phyloP scores from a whole-genome alignment of 1,140 invertebrate genomes.

The Alviniconcha marisindica region DNA sequence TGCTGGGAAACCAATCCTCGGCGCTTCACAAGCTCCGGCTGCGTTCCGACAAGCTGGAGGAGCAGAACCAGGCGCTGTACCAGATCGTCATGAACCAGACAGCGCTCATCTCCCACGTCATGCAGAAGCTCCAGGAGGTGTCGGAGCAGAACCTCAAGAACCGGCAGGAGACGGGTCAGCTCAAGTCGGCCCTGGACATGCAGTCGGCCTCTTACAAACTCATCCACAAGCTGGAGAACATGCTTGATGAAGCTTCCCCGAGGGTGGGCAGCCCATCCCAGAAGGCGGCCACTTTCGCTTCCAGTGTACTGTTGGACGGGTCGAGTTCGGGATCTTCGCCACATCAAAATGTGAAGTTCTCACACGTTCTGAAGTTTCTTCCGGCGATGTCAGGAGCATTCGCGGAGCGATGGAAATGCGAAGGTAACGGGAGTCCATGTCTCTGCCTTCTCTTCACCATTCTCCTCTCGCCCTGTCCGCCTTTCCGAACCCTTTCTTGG shows the following conservation, averaged over 20 bases:
- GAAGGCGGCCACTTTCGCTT: not conserved
- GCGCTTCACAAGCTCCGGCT: constrained; percentile 55
- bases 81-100: constrained; percentile 69
- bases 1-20: constrained; percentile 59
- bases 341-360: not conserved
- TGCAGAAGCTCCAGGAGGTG: constrained; percentile 62
- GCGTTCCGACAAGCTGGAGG: constrained; percentile 59
- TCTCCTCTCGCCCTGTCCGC: constrained; percentile 41
- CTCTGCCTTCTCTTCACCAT: constrained; percentile 34
- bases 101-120: constrained; percentile 58
- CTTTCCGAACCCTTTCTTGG: constrained; percentile 40
- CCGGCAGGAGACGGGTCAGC: constrained; percentile 48
- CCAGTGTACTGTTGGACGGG: too few species aligned
- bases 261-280: not conserved
- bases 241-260: constrained; percentile 40
- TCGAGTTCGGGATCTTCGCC: not conserved
- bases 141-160: constrained; percentile 59
- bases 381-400: not conserved
- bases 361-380: not conserved
- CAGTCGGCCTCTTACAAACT: constrained; percentile 36
- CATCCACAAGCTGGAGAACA: constrained; percentile 46
- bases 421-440: constrained; percentile 6
- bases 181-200: constrained; percentile 45
- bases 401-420: constrained; percentile 21
- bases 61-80: constrained; percentile 63